Percentiles rank a stretch among this genome's conserved stretches.
These are phyloP conservation scores for Cataglyphis albicans DNA, from an alignment of 2,888 invertebrate species.

Conservation along the genomic window DNA sequence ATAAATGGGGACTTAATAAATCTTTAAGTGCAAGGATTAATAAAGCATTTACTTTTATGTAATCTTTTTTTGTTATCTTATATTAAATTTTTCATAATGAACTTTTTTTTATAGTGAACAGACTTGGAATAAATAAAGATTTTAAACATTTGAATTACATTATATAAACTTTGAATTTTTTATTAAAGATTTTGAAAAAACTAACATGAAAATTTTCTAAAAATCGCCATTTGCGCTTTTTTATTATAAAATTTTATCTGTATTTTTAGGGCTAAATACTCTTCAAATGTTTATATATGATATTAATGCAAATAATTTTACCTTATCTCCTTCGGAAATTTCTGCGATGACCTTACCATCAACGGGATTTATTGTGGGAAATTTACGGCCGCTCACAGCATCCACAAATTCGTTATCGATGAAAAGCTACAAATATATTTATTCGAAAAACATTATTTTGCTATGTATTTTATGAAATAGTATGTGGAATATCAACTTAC, in stretches of 20 bases:
- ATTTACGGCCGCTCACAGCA: slow-evolving; percentile 94
- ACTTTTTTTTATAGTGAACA: not conserved
- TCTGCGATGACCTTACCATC: slow-evolving; percentile 91
- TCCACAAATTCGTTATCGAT: slow-evolving; percentile 94
- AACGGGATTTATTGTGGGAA: slow-evolving; percentile 94
- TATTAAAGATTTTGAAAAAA: not conserved
- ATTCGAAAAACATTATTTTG: not conserved
- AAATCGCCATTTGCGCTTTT: not conserved
- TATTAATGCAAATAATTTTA: slow-evolving; percentile 77
- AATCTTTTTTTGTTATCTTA: not conserved
- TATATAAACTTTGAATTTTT: not conserved
- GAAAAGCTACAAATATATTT: slow-evolving; percentile 89
- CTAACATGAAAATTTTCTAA: not conserved
- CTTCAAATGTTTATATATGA: not conserved
- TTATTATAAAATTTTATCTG: slow-evolving; percentile 8
- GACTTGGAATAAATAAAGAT: not conserved
- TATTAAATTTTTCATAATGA: not conserved
- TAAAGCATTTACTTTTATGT: not conserved
- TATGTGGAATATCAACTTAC: slow-evolving; percentile 54
- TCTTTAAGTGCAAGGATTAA: not conserved
- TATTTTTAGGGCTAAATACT: not conserved
- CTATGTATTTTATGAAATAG: not conserved
- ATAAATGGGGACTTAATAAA: not conserved
- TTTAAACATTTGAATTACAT: not conserved
- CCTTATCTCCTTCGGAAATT: slow-evolving; percentile 95